A percentile compares a stretch with the other conserved stretches of the same genome.
These are phyloP conservation scores for Halocynthia roretzi DNA, from an alignment of 23 tunicate genomes.

Conservation along the genomic window DNA sequence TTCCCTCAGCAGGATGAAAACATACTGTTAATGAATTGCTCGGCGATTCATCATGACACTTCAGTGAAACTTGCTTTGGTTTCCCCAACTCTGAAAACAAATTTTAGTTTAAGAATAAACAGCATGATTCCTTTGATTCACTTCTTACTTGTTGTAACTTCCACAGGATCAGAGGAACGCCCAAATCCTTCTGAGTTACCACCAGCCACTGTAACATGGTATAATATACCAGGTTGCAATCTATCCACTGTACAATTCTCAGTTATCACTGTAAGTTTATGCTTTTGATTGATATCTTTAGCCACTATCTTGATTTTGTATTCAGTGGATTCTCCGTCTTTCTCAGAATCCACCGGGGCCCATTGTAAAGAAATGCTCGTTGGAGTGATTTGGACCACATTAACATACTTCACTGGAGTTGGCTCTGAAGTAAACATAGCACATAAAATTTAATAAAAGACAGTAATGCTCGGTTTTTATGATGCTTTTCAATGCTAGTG, in stretches of 20 bases:
- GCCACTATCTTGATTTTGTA: background rate
- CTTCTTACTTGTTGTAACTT: constrained; percentile 6
- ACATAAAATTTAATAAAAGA: background rate
- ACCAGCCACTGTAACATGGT: background rate
- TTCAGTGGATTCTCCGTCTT: background rate
- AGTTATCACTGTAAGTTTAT: background rate
- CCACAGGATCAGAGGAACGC: background rate
- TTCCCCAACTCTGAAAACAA: background rate
- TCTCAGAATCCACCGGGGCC: background rate
- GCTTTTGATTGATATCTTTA: background rate
- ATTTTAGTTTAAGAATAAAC: too few relatives aligned
- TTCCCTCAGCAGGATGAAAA: background rate
- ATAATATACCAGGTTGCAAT: background rate
- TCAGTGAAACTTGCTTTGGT: background rate
- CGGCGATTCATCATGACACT: background rate
- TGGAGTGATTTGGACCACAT: background rate
- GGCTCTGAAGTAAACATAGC: background rate
- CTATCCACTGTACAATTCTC: background rate
- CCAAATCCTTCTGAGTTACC: background rate
- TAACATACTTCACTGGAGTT: background rate
- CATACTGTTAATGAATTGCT: background rate
- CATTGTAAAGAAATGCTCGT: background rate
- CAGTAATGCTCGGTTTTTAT: background rate
- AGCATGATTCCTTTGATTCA: too few relatives aligned
- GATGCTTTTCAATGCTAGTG: too few relatives aligned